phyloP scores from a whole-genome alignment of 1,140 invertebrate species.

The Neuroterus valhalla region DNA sequence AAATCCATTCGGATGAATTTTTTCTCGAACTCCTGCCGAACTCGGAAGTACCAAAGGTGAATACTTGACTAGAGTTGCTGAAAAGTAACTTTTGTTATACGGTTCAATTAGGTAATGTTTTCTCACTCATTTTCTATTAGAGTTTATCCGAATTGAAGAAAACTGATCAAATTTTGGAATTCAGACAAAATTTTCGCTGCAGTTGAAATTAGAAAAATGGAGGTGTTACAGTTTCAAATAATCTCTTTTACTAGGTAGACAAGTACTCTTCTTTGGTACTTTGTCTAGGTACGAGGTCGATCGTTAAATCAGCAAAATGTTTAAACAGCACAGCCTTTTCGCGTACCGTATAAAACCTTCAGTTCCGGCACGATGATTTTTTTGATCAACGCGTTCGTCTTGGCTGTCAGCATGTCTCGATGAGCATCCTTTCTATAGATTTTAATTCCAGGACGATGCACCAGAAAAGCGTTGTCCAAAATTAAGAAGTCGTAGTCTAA shows the following conservation, averaged over 20 bases:
- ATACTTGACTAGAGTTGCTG: background rate
- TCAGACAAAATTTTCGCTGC: too few species aligned
- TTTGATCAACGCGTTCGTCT: conserved; percentile 87
- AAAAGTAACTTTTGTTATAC: background rate
- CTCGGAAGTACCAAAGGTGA: conserved; percentile 22
- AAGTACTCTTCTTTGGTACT: conserved; percentile 32
- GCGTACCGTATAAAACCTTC: conserved; percentile 86
- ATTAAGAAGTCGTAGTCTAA: conserved; percentile 93
- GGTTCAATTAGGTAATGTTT: background rate
- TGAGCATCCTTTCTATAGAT: conserved; percentile 85
- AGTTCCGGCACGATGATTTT: conserved; percentile 90
- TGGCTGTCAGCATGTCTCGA: conserved; percentile 83
- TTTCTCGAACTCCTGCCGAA: background rate
- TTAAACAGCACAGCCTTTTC: conserved; percentile 88
- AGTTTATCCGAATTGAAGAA: background rate
- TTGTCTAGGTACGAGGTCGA: background rate
- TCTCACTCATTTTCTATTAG: background rate
- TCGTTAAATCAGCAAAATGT: conserved; percentile 39
- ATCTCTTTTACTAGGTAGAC: background rate
- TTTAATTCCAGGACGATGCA: conserved; percentile 92
- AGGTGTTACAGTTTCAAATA: too few species aligned
- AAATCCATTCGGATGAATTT: background rate
- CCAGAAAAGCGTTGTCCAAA: conserved; percentile 91
- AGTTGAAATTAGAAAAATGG: too few species aligned
- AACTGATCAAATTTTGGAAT: background rate